Percentiles rank a stretch among this genome's conserved stretches.
phyloP scores from a whole-genome alignment of 2,888 invertebrate species.

The Athalia cordata region DNA sequence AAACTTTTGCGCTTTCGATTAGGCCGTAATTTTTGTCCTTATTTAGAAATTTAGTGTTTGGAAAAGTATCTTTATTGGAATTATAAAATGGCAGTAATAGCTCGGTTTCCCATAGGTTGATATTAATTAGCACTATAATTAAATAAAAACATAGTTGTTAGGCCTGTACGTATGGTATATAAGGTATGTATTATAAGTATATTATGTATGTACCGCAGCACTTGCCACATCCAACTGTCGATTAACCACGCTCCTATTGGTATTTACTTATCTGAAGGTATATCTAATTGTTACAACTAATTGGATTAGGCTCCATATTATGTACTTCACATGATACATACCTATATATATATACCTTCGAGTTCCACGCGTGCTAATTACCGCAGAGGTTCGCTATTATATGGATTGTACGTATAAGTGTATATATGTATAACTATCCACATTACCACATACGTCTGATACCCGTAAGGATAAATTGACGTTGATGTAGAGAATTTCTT shows the following conservation, averaged over 20 bases:
- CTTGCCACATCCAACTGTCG: background rate
- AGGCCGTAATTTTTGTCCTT: too few relatives aligned
- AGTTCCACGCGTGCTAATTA: slow-evolving; percentile 24
- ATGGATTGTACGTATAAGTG: background rate
- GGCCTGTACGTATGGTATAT: background rate
- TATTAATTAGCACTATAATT: background rate
- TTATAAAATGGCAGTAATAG: too few relatives aligned
- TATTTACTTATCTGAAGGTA: slow-evolving; percentile 32
- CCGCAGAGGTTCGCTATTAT: background rate
- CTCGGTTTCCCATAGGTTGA: background rate
- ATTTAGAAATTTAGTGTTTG: too few relatives aligned
- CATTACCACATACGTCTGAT: background rate
- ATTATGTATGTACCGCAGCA: background rate
- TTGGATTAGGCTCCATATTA: slow-evolving; percentile 22
- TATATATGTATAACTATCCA: background rate
- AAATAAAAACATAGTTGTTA: too few relatives aligned
- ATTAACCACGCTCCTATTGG: slow-evolving; percentile 18
- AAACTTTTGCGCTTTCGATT: too few relatives aligned
- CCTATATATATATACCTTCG: too few relatives aligned
- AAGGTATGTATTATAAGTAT: background rate
- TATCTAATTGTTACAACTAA: slow-evolving; percentile 43
- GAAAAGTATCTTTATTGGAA: too few relatives aligned
- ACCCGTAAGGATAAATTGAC: too few relatives aligned
- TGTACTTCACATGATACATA: too few relatives aligned
- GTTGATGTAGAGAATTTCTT: too few relatives aligned